Evolutionary conservation across 2,888 invertebrate genomes (phyloP), one percentile per base, ranked within the genome.

Genomic region (Eledona agricola): DNA sequence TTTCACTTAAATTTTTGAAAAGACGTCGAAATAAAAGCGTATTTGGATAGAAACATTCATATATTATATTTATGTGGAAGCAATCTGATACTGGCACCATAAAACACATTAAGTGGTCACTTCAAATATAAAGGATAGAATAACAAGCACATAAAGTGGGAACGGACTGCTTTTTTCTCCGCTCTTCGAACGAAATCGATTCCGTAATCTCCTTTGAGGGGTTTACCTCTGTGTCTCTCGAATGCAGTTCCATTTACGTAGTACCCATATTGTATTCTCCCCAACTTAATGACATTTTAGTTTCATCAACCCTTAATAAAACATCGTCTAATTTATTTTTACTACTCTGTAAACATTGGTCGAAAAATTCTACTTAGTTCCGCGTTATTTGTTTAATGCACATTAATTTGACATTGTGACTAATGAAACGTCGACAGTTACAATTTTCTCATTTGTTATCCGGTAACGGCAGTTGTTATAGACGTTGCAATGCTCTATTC

Each of bases 41-140:
- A 50, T 55, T 25, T 25, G 29, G 42, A n/a, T n/a, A n/a, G 47
- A 53, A 55, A 55, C 65, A 65, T 64, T 63, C 63, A 66, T 70
- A 70, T 66, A 64, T 68, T 65, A 66, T 67, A 63, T 69, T 66
- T 67, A 69, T 66, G 66, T 62, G 66, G 60, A 64, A 66, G 67
- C 69, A 72, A 72, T 69, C 67, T 66, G 67, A 72, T 72, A 72
- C 67, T 68, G 68, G 60, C 62, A 63, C 67, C 66, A 71, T 72
- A 71, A 72, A 72, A 69, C 65, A 71, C 69, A 71, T 71, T 72
- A 72, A 72, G 70, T 71, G 73, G 72, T 72, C 71, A 73, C 72
- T 72, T 69, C 66, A 69, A 72, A 69, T 71, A 72, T 73, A 72
- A 72, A 69, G 71, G 72, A 72, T 71, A 69, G 69, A 72, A 73